Conservation (phyloP, 2,888 invertebrate genomes). For the Cephus rjabovi region DNA sequence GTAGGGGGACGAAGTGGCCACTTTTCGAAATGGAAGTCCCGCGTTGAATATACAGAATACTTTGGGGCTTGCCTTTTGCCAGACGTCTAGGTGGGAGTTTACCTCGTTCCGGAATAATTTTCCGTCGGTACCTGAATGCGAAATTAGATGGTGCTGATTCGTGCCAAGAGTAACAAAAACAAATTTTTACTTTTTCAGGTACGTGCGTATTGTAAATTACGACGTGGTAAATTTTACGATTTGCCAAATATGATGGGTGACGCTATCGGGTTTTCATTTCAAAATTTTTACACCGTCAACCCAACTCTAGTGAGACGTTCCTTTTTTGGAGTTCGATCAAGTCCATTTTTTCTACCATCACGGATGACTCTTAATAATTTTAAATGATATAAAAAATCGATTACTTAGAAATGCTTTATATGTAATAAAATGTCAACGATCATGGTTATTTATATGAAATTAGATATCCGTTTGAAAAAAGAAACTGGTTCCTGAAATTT, state of each 20-base stretch:
- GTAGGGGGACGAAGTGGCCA: constrained; percentile 63
- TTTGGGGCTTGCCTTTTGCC: not conserved
- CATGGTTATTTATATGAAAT: not conserved
- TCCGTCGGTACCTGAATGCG: not conserved
- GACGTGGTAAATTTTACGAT: not conserved
- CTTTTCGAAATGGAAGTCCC: constrained; percentile 53
- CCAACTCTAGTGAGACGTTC: not conserved
- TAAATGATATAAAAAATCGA: too few species aligned
- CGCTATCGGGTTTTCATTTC: not conserved
- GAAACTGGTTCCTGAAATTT: not conserved
- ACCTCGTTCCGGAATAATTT: not conserved
- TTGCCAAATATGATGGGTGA: not conserved
- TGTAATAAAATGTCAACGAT: too few species aligned
- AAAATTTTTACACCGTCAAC: not conserved
- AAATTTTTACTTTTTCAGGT: not conserved
- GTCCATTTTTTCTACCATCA: too few species aligned
- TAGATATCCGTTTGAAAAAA: not conserved
- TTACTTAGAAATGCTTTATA: too few species aligned
- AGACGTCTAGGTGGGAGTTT: not conserved
- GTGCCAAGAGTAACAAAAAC: not conserved
- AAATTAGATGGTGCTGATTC: not conserved
- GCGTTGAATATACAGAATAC: not conserved
- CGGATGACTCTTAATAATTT: too few species aligned
- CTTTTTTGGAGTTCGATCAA: too few species aligned
- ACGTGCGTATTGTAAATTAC: not conserved